These are phyloP conservation scores for Aeoliscus strigatus DNA, from an alignment of 2,797 vertebrate species.

Conservation along the genomic window DNA sequence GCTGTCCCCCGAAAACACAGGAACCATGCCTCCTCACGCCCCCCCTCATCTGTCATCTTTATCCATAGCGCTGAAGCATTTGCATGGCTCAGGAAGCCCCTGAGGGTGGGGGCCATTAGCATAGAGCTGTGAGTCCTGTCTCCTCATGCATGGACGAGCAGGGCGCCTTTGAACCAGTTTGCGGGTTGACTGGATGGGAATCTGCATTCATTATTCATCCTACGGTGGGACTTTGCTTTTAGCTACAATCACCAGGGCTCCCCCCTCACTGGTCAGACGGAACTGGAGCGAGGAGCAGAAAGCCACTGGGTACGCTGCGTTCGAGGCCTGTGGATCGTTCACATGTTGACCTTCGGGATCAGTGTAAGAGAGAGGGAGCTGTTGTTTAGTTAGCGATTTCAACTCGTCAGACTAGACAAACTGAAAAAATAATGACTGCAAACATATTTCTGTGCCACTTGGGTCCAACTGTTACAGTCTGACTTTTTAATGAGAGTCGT, in stretches of 20 bases:
- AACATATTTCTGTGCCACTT: conserved; percentile 3
- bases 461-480: conserved; percentile 20
- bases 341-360: background rate
- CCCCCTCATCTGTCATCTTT: conserved; percentile 33
- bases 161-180: conserved; percentile 59
- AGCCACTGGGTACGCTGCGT: too few species aligned
- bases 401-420: conserved; percentile 11
- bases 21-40: conserved; percentile 28
- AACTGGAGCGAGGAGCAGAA: conserved; percentile 46
- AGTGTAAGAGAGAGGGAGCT: background rate
- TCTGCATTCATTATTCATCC: conserved; percentile 70
- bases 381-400: conserved; percentile 17
- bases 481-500: conserved; percentile 31
- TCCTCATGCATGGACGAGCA: conserved; percentile 56
- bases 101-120: conserved; percentile 47
- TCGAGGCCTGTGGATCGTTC: too few species aligned
- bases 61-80: conserved; percentile 23
- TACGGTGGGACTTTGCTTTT: conserved; percentile 51
- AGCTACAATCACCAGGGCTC: conserved; percentile 58
- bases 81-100: conserved; percentile 45
- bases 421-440: conserved; percentile 16
- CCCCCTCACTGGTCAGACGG: conserved; percentile 50
- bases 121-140: conserved; percentile 50
- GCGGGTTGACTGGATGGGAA: conserved; percentile 44
- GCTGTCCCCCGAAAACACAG: conserved; percentile 7